Conservation (phyloP, 2,113 vertebrate genomes). For the Oceanodroma tethys region DNA sequence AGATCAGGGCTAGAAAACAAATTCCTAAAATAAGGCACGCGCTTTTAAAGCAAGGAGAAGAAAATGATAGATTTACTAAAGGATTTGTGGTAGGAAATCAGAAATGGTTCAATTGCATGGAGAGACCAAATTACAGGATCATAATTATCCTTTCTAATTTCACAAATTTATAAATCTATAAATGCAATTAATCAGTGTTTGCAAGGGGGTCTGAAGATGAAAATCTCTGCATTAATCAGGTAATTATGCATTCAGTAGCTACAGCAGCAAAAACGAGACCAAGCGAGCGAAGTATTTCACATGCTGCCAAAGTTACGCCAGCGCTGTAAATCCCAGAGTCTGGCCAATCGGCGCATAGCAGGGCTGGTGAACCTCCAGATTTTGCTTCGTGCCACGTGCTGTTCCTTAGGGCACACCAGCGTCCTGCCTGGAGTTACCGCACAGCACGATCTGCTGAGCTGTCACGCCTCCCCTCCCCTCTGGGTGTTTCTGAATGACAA, state of each 20-base stretch:
- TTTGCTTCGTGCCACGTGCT: neutral
- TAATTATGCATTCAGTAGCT: neutral
- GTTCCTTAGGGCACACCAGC: neutral
- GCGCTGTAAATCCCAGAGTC: neutral
- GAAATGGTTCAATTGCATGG: neutral
- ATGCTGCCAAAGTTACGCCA: neutral
- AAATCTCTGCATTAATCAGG: conserved; percentile 22
- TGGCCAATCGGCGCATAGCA: fast-evolving
- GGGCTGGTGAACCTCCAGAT: neutral
- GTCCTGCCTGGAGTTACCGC: neutral
- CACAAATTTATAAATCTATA: neutral
- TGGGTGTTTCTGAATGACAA: neutral
- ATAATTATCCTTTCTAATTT: neutral
- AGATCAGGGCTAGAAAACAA: neutral
- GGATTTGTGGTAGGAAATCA: neutral
- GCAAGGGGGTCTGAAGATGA: conserved; percentile 1
- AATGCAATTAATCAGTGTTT: conserved; percentile 13
- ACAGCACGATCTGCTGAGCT: neutral
- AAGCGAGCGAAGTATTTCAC: neutral
- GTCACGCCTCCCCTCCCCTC: neutral
- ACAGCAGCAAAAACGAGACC: neutral
- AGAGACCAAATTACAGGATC: neutral
- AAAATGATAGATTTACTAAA: neutral
- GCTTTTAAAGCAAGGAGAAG: neutral
- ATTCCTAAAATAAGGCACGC: neutral